These are phyloP conservation scores for Adelosebastes latens DNA, from an alignment of 2,797 vertebrate species.

Conservation along the genomic window DNA sequence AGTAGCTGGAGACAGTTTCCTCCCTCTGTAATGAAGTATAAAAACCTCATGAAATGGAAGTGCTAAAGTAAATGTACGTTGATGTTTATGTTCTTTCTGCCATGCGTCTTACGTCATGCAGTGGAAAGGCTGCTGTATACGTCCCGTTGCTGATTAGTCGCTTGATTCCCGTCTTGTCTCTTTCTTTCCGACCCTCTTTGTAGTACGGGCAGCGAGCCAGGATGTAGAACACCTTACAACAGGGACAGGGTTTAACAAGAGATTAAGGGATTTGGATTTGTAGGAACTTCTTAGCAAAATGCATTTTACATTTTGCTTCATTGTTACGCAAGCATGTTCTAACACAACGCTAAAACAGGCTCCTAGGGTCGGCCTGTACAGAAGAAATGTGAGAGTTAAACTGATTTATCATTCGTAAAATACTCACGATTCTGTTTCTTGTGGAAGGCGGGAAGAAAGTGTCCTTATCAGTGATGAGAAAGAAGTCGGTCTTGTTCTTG, in stretches of 20 bases:
- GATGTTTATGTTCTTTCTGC: background rate
- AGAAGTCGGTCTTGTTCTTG: conserved; percentile 92
- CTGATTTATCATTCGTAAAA: background rate
- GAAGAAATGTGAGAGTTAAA: background rate
- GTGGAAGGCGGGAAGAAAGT: conserved; percentile 91
- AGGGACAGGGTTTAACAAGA: conserved; percentile 13
- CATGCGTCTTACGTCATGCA: conserved; percentile 90
- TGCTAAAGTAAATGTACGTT: background rate
- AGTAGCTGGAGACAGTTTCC: background rate
- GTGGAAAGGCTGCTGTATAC: conserved; percentile 91
- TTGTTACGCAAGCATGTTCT: background rate
- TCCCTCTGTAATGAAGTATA: background rate
- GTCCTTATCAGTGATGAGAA: conserved; percentile 88
- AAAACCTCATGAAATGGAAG: background rate
- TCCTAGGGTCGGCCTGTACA: background rate
- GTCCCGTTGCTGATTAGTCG: conserved; percentile 91
- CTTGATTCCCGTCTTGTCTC: conserved; percentile 93
- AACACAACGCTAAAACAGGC: background rate
- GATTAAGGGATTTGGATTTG: conserved; percentile 12
- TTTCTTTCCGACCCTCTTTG: conserved; percentile 88
- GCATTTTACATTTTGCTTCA: background rate
- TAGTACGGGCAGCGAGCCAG: conserved; percentile 91
- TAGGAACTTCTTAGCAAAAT: background rate
- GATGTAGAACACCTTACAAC: conserved; percentile 92
- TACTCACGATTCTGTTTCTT: conserved; percentile 96